phyloP scores from a whole-genome alignment of 2,113 vertebrate species.

The Willisornis vidua region DNA sequence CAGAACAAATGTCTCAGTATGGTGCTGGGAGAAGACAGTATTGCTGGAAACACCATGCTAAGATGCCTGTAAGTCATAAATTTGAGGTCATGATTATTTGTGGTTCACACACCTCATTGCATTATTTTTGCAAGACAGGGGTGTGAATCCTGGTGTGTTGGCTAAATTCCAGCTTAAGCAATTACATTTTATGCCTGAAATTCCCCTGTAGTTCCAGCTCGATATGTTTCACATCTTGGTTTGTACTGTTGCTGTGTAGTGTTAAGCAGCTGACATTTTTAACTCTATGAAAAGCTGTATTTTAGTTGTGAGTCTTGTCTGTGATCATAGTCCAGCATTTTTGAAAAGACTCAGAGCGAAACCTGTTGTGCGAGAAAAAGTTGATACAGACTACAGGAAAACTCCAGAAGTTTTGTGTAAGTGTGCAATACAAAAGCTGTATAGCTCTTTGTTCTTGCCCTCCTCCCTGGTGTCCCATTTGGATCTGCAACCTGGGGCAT shows the following conservation, averaged over 20 bases:
- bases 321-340: neutral
- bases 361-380: neutral
- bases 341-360: neutral
- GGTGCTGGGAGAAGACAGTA: constrained; percentile 17
- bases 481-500: neutral
- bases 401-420: neutral
- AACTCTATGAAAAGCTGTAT: neutral
- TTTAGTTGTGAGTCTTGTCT: neutral
- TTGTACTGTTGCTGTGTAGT: neutral
- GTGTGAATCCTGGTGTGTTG: constrained; percentile 62
- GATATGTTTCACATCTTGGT: constrained; percentile 41
- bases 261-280: constrained; percentile 23
- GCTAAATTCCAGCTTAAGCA: constrained; percentile 46
- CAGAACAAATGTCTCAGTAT: constrained; percentile 4
- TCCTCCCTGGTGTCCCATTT: neutral
- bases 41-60: constrained; percentile 19
- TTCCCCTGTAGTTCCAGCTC: constrained; percentile 20
- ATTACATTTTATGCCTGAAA: constrained; percentile 48
- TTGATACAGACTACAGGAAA: neutral
- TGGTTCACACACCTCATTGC: constrained; percentile 50
- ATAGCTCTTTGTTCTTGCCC: neutral
- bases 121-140: constrained; percentile 51
- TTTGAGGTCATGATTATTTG: constrained; percentile 56
- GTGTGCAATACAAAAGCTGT: accelerated
- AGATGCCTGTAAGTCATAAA: constrained; percentile 32